Base-by-base conservation (phyloP, 2,797 vertebrate genomes). In the Etheostoma perlongum region DNA sequence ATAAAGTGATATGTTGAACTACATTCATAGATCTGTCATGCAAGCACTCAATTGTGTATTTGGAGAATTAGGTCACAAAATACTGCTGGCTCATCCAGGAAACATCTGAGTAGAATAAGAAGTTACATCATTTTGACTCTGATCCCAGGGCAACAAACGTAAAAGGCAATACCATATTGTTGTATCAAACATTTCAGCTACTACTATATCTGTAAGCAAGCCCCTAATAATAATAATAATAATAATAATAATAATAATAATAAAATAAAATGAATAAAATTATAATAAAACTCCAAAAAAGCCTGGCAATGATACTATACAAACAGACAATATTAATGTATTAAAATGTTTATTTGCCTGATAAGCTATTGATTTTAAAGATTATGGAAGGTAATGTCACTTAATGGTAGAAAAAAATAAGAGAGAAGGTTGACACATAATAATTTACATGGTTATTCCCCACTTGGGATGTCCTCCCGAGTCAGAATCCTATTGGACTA, bases 51-150 rank as follows among this genome's bases (percentile, higher is more conserved):
- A 64, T 75, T 72, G 72, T 61, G 47, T 75, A 64, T 85, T 73
- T 76, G 69, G 49, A 87, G 73, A 91, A 88, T 75, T 85, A 68
- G 89, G 87, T 85, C 87, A 88, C 40, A 52, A 83, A 79, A 86
- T 64, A 72, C 79, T 84, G 77, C 46, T 76, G 48, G 71, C 61
- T 82, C 48, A 33, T 68, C 74, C 57, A 59, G 70, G 48, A 87
- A 84, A 71, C 67, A 75, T 78, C 55, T 58, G 55, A 84, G 77
- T 48, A 42, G 53, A 76, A 88, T 69, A 57, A 51, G 57, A 15
- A 77, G 49, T 91, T 89, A 72, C 77, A 75, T 86, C 79, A 88
- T 69, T 70, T 11, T 66, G 58, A 79, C 62, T 81, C 44, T 76
- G 65, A 79, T 86, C 84, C 42, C 67, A 66, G 19, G 58, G 74